These are phyloP conservation scores for Drosophila bocki DNA, from an alignment of 1,140 invertebrate species.

Conservation along the genomic window DNA sequence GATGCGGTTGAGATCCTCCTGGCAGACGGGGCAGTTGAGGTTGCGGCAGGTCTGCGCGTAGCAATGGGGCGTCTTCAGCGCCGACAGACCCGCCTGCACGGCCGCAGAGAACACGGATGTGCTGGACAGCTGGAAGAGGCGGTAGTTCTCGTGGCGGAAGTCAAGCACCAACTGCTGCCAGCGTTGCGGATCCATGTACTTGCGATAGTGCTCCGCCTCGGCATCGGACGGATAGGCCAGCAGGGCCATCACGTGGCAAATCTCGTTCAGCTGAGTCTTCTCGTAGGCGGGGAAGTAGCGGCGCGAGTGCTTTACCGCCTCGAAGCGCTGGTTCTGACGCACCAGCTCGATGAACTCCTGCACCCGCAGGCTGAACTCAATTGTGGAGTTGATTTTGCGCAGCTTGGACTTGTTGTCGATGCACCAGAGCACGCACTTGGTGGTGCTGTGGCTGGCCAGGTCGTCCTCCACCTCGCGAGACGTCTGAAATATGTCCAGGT, in stretches of 20 bases:
- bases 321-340: constrained; percentile 92
- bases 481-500: constrained; percentile 94
- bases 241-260: constrained; percentile 97
- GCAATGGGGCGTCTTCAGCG: constrained; percentile 97
- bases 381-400: constrained; percentile 94
- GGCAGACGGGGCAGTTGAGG: constrained; percentile 97
- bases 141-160: constrained; percentile 97
- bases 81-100: constrained; percentile 94
- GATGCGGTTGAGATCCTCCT: constrained; percentile 93
- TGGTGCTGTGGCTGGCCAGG: constrained; percentile 92
- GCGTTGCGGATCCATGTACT: constrained; percentile 86
- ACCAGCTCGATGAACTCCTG: constrained; percentile 98
- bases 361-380: constrained; percentile 96
- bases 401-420: constrained; percentile 98
- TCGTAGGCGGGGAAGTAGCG: constrained; percentile 96
- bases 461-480: constrained; percentile 95
- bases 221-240: constrained; percentile 95
- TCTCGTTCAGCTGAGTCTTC: constrained; percentile 93
- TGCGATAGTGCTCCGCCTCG: constrained; percentile 87
- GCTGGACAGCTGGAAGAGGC: constrained; percentile 95
- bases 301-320: constrained; percentile 97
- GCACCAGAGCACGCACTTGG: constrained; percentile 97
- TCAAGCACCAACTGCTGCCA: constrained; percentile 95
- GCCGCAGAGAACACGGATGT: constrained; percentile 96
- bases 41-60: constrained; percentile 89